phyloP scores from a whole-genome alignment of 2,113 vertebrate genomes.

The Tetrax tetrax region DNA sequence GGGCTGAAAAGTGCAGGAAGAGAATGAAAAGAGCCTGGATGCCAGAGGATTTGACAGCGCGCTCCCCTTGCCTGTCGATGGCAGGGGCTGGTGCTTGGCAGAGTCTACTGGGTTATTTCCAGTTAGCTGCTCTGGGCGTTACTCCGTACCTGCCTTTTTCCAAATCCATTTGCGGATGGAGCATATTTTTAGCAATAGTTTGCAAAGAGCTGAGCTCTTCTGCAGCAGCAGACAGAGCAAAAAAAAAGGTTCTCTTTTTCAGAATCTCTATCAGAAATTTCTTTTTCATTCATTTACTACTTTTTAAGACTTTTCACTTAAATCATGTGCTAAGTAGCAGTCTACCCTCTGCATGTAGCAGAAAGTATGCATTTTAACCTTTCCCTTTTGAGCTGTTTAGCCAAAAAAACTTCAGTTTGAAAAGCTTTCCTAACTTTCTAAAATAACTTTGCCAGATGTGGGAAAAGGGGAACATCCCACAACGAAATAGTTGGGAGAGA shows the following conservation, averaged over 20 bases:
- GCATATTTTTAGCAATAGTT: slow-evolving; percentile 8
- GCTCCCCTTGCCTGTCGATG: background rate
- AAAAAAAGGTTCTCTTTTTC: background rate
- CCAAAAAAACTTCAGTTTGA: background rate
- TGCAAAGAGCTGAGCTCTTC: background rate
- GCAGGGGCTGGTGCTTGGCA: background rate
- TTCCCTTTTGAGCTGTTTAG: background rate
- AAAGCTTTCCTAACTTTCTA: slow-evolving; percentile 22
- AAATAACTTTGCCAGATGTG: slow-evolving; percentile 64
- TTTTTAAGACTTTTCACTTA: background rate
- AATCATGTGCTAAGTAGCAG: background rate
- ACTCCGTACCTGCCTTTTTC: slow-evolving; percentile 39
- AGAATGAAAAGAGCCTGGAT: background rate
- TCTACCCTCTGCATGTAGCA: background rate
- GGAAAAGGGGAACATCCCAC: slow-evolving; percentile 11
- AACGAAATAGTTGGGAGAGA: background rate
- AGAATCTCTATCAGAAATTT: background rate
- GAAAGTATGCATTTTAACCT: background rate
- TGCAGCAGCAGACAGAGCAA: background rate
- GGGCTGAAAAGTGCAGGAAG: background rate
- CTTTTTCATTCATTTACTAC: background rate
- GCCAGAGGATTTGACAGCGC: background rate
- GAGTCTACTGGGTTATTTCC: background rate
- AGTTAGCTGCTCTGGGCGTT: background rate
- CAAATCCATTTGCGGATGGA: background rate